Percentiles rank a stretch among this genome's conserved stretches.
phyloP scores from a whole-genome alignment of 2,113 vertebrate species.

The Phylloscopus trochiloides region DNA sequence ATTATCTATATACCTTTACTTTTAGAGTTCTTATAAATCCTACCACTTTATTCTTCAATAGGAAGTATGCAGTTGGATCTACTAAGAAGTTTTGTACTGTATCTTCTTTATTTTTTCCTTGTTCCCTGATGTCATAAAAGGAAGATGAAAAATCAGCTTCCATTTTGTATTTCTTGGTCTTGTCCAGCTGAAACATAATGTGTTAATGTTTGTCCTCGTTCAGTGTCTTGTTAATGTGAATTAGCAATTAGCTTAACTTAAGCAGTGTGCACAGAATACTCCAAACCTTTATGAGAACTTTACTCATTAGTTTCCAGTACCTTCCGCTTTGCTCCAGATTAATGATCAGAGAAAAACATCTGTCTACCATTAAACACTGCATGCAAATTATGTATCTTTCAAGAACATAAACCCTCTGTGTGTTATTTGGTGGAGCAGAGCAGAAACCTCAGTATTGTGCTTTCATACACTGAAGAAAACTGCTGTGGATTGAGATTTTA shows the following conservation, averaged over 20 bases:
- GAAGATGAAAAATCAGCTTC: not conserved
- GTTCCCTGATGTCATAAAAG: not conserved
- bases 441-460: not conserved
- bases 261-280: not conserved
- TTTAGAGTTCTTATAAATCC: not conserved
- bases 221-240: not conserved
- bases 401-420: not conserved
- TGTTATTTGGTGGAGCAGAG: not conserved
- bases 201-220: not conserved
- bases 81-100: not conserved
- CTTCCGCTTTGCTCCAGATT: not conserved
- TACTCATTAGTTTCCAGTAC: not conserved
- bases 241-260: not conserved
- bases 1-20: not conserved
- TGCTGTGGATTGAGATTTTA: not conserved
- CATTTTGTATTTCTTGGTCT: not conserved
- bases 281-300: not conserved
- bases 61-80: not conserved
- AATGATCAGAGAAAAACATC: not conserved
- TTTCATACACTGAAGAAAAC: not conserved
- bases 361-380: not conserved
- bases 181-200: not conserved
- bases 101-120: not conserved
- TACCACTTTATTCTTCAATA: not conserved
- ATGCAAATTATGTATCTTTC: not conserved